Evolutionary conservation across 2,113 vertebrate species (phyloP), one percentile per base, ranked within the genome.

Genomic region (Carassius auratus): DNA sequence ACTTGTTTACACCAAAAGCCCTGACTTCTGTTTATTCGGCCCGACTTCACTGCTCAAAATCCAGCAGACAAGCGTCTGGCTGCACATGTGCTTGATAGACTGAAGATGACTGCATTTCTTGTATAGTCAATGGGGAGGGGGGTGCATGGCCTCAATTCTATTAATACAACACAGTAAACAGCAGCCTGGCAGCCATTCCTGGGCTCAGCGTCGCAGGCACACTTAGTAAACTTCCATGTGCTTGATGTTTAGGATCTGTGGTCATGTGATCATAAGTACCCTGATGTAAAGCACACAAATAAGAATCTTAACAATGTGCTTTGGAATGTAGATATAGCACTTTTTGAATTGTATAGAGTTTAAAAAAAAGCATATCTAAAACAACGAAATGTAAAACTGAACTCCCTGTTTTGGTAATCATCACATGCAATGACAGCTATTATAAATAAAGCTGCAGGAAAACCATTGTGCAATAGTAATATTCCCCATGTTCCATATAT

Each of bases 81-180:
- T 82, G 45, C 64, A 86, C 90, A 76, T 84, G 83, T 74, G 89
- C 89, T 91, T 57, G 81, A 68, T 19, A 81, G 66, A 81, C 85
- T 87, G 89, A 90, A 89, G 80, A 59, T 88, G 90, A 84, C 30
- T 61, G 89, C 88, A 91, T 90, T 90, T 84, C 87, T 92, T 93
- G 93, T 90, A 87, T 62, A 90, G 89, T 89, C 66, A 83, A 85
- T 89, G 87, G 92, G 80, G 89, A 91, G 95, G 95, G 83, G 92
- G 92, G 62, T 57, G 69, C 94, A 92, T 93, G 85, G 93, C 94
- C 93, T 85, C 26, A 92, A 94, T 97, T 96, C 97, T 99, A 98
- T 97, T 97, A 97, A 97, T 98, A 97, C 30, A 33, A 93, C 36
- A 52, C 77, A 66, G 68, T 74, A 55, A 75, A 52, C 26, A 76